These are phyloP conservation scores for Julus scandinavius DNA, from an alignment of 2,888 invertebrate genomes.

Conservation along the genomic window DNA sequence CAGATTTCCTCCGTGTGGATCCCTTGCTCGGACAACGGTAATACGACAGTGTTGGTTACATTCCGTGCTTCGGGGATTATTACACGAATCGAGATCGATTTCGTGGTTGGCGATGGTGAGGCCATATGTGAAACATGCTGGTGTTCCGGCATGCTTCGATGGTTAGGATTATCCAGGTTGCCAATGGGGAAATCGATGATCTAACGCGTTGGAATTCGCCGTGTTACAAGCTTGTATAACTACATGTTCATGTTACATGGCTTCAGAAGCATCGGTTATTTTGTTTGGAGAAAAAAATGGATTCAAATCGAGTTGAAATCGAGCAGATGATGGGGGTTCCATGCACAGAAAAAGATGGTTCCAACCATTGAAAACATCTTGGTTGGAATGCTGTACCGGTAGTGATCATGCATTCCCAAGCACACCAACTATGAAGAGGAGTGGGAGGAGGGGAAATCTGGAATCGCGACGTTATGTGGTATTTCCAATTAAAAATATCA, in stretches of 20 bases:
- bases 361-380: too few species aligned
- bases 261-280: neutral
- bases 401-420: too few species aligned
- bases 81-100: neutral
- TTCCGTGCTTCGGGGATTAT: neutral
- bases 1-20: neutral
- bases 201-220: neutral
- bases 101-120: neutral
- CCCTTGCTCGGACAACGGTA: neutral
- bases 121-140: neutral
- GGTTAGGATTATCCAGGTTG: neutral
- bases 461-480: too few species aligned
- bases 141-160: neutral
- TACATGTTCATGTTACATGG: neutral
- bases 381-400: too few species aligned
- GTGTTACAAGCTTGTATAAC: neutral
- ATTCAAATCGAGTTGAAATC: too few species aligned
- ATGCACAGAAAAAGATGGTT: too few species aligned
- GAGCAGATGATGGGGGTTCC: too few species aligned
- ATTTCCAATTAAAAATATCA: too few species aligned
- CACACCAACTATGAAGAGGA: too few species aligned
- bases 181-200: neutral
- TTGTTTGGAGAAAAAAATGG: too few species aligned
- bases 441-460: too few species aligned
- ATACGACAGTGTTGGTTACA: neutral